Base-by-base conservation (phyloP, 2,113 vertebrate genomes). In the Paramisgurnus dabryanus region DNA sequence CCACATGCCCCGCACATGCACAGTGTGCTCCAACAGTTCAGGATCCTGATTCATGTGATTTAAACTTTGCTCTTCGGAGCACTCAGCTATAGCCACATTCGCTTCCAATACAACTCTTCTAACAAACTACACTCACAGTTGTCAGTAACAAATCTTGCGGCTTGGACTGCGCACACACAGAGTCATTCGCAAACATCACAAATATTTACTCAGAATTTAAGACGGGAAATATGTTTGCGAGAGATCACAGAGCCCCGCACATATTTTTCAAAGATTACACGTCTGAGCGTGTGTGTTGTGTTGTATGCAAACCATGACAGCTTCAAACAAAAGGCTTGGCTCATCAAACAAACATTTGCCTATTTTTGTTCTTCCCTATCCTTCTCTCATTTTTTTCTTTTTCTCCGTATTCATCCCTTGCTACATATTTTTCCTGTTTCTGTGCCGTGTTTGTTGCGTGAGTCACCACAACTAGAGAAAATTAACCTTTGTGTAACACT, bases 281-380 rank as follows among this genome's bases (percentile, higher is more conserved):
- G 47, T 61, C 18, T 61, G 50, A 39, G 77, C 58, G 76, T 75
- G 53, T 79, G 55, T 83, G 55, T 78, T 84, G 78, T 53, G 79
- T 68, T 78, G 71, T 81, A 82, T 82, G 82, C 82, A 85, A 76
- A 81, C 76, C 47, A 76, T 76, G 82, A 83, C 78, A 74, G 80
- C 74, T 86, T 85, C 76, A 85, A 87, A 87, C 50, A 79, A 84
- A 78, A 74, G 40, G 53, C 68, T 79, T 83, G 79, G 81, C 74
- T 65, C 79, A 80, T 85, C 77, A 71, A 82, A 22, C 53, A 81
- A 84, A 80, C 71, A 77, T 47, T 50, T 18, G 64, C 34, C 65
- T 78, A 47, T 64, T 22, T 63, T 49, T 70, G 4, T 72, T 47
- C 34, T 1, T 41, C 58, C 58, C 12, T 74, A 39, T 68, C 65